Percentiles rank a stretch among this genome's conserved stretches.
These are phyloP conservation scores for Bubalus kerabau DNA, from an alignment of 2,113 vertebrate species.

Conservation along the genomic window DNA sequence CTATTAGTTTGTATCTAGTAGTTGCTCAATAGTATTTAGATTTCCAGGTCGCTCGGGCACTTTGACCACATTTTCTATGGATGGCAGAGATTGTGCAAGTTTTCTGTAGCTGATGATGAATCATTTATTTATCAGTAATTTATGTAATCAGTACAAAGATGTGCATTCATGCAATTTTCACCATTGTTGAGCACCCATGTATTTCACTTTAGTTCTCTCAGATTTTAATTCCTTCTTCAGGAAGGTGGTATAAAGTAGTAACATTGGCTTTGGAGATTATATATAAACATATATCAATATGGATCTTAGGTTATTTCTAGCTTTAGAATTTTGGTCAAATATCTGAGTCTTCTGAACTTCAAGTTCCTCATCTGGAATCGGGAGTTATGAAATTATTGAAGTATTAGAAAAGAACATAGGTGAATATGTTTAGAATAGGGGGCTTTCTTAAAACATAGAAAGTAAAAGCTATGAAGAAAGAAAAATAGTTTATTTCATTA, in stretches of 20 bases:
- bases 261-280: not conserved
- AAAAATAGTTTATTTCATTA: not conserved
- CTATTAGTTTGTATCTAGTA: not conserved
- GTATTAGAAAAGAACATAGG: not conserved
- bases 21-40: not conserved
- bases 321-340: not conserved
- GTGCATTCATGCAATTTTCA: not conserved
- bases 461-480: not conserved
- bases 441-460: not conserved
- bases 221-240: not conserved
- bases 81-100: not conserved
- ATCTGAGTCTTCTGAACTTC: not conserved
- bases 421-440: not conserved
- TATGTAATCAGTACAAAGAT: not conserved
- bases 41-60: not conserved
- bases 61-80: not conserved
- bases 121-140: not conserved
- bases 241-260: not conserved
- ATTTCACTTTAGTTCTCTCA: not conserved
- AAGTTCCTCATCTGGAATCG: not conserved
- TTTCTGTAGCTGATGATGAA: not conserved
- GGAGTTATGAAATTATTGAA: not conserved
- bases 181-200: not conserved
- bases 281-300: not conserved
- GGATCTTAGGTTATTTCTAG: not conserved